These are phyloP conservation scores for Bombus haemorrhoidalis DNA, from an alignment of 1,140 invertebrate genomes.

Conservation along the genomic window DNA sequence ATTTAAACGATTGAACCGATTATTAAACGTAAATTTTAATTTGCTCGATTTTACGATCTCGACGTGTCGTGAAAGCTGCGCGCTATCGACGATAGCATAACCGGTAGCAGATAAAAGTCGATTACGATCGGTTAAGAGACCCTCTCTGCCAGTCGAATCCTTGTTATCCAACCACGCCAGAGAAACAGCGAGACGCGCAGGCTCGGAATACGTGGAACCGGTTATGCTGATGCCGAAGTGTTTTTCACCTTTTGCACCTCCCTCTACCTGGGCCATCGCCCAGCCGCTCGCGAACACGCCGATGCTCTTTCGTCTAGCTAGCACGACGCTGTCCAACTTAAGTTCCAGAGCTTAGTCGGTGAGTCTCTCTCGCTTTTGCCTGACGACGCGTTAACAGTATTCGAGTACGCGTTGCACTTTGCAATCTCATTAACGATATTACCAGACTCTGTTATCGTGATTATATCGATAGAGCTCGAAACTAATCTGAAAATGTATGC, in stretches of 20 bases:
- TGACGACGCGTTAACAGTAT: not conserved
- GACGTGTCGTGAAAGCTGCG: not conserved
- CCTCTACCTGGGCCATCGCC: slow-evolving; percentile 56
- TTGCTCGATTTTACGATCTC: not conserved
- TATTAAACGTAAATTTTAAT: not conserved
- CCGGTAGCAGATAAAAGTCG: slow-evolving; percentile 50
- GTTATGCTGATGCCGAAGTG: slow-evolving; percentile 79
- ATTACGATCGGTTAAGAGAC: slow-evolving; percentile 67
- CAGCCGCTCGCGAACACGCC: slow-evolving; percentile 11
- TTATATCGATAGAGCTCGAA: too few relatives aligned
- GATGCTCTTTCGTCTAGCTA: slow-evolving; percentile 53
- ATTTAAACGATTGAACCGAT: not conserved
- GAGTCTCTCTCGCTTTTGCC: not conserved
- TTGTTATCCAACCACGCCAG: slow-evolving; percentile 12
- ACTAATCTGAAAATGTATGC: too few relatives aligned
- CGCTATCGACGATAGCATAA: slow-evolving; percentile 3
- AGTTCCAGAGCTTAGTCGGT: not conserved
- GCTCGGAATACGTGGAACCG: slow-evolving; percentile 71
- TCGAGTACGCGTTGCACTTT: too few relatives aligned
- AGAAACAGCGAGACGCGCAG: slow-evolving; percentile 40
- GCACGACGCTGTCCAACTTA: not conserved
- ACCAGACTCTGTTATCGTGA: too few relatives aligned
- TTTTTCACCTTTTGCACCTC: slow-evolving; percentile 79
- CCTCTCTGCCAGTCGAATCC: slow-evolving; percentile 64
- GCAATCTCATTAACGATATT: too few relatives aligned